phyloP scores from a whole-genome alignment of 2,797 vertebrate species.

The Oryzias dopingdopingensis region DNA sequence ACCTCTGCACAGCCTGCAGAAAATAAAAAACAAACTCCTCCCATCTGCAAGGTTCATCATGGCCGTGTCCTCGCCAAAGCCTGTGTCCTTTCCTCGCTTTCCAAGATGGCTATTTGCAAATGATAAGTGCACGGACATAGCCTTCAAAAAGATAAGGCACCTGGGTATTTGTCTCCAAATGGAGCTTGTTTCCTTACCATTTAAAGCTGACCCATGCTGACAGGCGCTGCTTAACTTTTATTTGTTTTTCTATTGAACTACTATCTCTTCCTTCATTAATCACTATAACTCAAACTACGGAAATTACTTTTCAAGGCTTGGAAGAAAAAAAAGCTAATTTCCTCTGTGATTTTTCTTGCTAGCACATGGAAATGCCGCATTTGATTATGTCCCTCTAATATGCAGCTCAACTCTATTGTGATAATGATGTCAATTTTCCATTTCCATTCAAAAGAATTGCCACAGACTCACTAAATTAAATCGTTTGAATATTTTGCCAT shows the following conservation, averaged over 20 bases:
- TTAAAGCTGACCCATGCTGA: conserved; percentile 68
- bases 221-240: conserved; percentile 70
- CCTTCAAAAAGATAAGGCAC: conserved; percentile 63
- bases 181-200: conserved; percentile 54
- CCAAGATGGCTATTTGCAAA: conserved; percentile 71
- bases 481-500: conserved; percentile 27
- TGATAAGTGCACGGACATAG: conserved; percentile 61
- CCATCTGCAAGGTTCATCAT: conserved; percentile 56
- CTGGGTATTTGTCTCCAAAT: conserved; percentile 73
- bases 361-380: conserved; percentile 41
- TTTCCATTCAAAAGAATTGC: conserved; percentile 15
- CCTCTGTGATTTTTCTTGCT: conserved; percentile 14
- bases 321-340: conserved; percentile 23
- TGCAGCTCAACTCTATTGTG: conserved; percentile 20
- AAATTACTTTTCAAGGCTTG: conserved; percentile 40
- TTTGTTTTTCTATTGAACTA: conserved; percentile 64
- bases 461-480: conserved; percentile 30
- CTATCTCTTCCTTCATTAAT: conserved; percentile 68
- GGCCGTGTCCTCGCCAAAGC: conserved; percentile 52
- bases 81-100: conserved; percentile 60
- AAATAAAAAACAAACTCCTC: conserved; percentile 68
- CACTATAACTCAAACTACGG: conserved; percentile 49
- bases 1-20: conserved; percentile 66
- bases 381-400: conserved; percentile 37
- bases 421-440: conserved; percentile 50